Percentiles rank a stretch among this genome's conserved stretches.
Conservation (phyloP, 2,113 vertebrate species). For the Ia io region DNA sequence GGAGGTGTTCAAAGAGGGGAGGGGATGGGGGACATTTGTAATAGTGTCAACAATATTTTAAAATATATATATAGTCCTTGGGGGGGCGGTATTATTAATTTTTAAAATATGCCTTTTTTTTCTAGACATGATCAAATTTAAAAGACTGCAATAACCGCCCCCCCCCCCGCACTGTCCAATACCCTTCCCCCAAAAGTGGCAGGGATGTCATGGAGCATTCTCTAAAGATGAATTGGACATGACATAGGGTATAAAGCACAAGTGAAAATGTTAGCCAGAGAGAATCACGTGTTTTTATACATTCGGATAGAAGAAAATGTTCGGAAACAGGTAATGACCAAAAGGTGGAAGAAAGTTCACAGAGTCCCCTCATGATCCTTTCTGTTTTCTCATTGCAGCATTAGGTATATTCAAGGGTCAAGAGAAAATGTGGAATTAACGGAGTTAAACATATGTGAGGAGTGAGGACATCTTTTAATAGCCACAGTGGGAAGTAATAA, state of each 20-base stretch:
- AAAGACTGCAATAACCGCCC: background rate
- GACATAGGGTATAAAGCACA: background rate
- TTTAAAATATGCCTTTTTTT: background rate
- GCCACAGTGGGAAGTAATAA: background rate
- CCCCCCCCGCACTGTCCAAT: rapidly evolving
- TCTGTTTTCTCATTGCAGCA: background rate
- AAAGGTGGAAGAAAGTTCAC: background rate
- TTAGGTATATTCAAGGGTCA: no score
- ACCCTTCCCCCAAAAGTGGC: rapidly evolving
- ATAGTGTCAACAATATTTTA: background rate
- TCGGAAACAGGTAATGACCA: background rate
- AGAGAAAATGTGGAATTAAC: background rate
- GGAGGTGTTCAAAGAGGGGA: background rate
- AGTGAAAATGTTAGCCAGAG: background rate
- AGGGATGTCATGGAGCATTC: background rate
- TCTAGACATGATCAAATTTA: background rate
- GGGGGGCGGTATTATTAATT: background rate
- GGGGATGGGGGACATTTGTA: no score
- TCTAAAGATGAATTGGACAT: background rate
- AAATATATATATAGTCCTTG: background rate
- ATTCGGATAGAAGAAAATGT: background rate
- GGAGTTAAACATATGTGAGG: background rate
- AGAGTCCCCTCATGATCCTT: background rate
- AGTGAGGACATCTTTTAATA: background rate
- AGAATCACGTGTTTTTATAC: background rate